These are phyloP conservation scores for Dastarcus helophoroides DNA, from an alignment of 2,888 invertebrate genomes.

Conservation along the genomic window DNA sequence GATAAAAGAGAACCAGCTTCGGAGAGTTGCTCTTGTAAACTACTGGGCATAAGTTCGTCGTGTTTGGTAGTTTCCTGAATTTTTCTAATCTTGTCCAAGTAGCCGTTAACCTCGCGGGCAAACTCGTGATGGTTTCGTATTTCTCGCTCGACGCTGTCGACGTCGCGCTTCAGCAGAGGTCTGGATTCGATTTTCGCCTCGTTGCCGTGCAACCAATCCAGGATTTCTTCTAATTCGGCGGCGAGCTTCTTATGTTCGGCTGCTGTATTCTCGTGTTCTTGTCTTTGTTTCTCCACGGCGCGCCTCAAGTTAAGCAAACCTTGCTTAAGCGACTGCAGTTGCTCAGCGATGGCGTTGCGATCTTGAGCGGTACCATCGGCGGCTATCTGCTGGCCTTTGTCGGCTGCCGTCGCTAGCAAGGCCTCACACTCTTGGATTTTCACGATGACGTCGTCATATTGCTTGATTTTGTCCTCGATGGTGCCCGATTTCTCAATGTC, in stretches of 20 bases:
- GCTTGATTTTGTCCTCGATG: conserved; percentile 75
- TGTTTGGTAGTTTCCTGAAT: conserved; percentile 60
- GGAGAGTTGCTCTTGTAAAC: conserved; percentile 71
- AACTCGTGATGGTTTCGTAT: conserved; percentile 63
- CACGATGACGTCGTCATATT: conserved; percentile 73
- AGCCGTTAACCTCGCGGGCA: conserved; percentile 54
- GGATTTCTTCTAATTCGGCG: conserved; percentile 67
- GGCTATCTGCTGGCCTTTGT: conserved; percentile 88
- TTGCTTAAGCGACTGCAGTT: conserved; percentile 76
- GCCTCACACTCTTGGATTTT: conserved; percentile 89
- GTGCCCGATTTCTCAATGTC: conserved; percentile 78
- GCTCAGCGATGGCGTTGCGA: conserved; percentile 76
- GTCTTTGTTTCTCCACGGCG: conserved; percentile 72
- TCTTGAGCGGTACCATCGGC: conserved; percentile 82
- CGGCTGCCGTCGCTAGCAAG: conserved; percentile 71
- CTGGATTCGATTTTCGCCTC: conserved; percentile 73
- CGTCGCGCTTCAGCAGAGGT: conserved; percentile 66
- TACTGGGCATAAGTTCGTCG: conserved; percentile 69
- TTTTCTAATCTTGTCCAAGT: conserved; percentile 49
- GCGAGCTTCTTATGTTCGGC: conserved; percentile 81
- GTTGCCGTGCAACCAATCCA: conserved; percentile 73
- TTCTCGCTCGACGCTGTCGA: conserved; percentile 69
- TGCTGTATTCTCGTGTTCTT: conserved; percentile 77
- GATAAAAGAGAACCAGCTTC: conserved; percentile 69
- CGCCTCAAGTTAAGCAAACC: conserved; percentile 68